These are phyloP conservation scores for Cyrtonyx montezumae DNA, from an alignment of 2,113 vertebrate genomes.

Conservation along the genomic window DNA sequence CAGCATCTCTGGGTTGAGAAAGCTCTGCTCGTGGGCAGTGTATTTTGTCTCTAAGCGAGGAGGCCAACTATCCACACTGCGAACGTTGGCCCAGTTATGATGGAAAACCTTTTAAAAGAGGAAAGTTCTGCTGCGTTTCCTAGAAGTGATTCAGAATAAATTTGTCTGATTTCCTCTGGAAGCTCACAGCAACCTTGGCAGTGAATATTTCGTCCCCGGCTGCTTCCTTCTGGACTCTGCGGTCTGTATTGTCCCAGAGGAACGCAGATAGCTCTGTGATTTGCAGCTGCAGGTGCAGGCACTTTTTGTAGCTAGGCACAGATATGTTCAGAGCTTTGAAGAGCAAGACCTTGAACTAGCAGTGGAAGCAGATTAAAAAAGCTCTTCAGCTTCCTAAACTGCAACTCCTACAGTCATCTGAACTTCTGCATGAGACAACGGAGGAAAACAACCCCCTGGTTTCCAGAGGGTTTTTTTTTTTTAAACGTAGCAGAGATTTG, in stretches of 20 bases:
- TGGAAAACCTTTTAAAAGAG: neutral
- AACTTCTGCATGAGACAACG: neutral
- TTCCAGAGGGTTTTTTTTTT: neutral
- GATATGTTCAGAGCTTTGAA: conserved; percentile 2
- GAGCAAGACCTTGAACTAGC: conserved; percentile 8
- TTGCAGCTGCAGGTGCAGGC: conserved; percentile 4
- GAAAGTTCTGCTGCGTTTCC: conserved; percentile 28
- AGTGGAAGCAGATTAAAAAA: conserved; percentile 19
- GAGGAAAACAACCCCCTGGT: neutral
- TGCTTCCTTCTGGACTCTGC: neutral
- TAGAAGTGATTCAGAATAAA: neutral
- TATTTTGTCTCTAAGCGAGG: neutral
- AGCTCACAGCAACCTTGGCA: neutral
- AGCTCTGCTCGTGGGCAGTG: conserved; percentile 20
- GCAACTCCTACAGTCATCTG: neutral
- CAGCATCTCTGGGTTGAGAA: conserved; percentile 20
- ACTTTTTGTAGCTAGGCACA: neutral
- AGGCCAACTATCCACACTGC: neutral
- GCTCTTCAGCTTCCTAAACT: conserved; percentile 5
- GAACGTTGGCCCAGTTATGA: neutral
- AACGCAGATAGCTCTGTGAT: neutral
- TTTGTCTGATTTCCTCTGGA: conserved; percentile 27
- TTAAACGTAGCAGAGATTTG: neutral
- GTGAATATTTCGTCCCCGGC: neutral
- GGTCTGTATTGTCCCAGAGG: neutral